Evolutionary conservation across 2,113 vertebrate genomes (phyloP), one percentile per base, ranked within the genome.

Genomic region (Larimichthys crocea): DNA sequence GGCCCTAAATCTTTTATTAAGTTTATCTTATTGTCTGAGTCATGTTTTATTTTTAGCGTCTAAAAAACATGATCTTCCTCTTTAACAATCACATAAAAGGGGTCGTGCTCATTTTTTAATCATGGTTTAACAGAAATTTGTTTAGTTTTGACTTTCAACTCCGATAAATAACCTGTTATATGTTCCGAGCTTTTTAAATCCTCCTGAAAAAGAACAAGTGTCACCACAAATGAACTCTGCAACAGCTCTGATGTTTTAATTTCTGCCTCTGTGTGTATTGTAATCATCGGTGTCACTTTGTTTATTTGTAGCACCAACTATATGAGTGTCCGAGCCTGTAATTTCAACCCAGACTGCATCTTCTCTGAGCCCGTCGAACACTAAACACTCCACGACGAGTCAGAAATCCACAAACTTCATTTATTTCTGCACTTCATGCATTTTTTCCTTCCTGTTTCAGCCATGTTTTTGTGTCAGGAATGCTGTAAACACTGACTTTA

Each of bases 311-410:
- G 69, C 73, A 78, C 5, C 44, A 10, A 44, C 50, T 52, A 61
- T 65, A 86, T 65, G 80, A 79, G 59, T 66, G 3, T 10, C 53
- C 5, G 31, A 24, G 48, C 29, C 81, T 90, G 70, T 86, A 76
- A 87, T 87, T 76, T 80, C 0, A 64, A 67, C 26, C 35, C 26
- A 59, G 61, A 77, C 42, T 12, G 24, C 49, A 57, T 67, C 44
- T 40, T 61, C 52, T 61, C 40, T 59, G 35, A 59, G 55, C 31
- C 64, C 19, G 24, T 24, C 31, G 5, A 61, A 75, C 72, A 72
- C 22, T 74, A 61, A 46, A 67, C 75, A 74, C 71, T n/a, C 40
- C 22, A 73, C 40, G 74, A 76, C 48, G 75, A 49, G 15, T 8
- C 44, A 74, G 60, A 35, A 35, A 35, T 35, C 61, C n/a, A 46